These are phyloP conservation scores for Sciurus vulgaris DNA, from an alignment of 2,797 vertebrate species.

Conservation along the genomic window DNA sequence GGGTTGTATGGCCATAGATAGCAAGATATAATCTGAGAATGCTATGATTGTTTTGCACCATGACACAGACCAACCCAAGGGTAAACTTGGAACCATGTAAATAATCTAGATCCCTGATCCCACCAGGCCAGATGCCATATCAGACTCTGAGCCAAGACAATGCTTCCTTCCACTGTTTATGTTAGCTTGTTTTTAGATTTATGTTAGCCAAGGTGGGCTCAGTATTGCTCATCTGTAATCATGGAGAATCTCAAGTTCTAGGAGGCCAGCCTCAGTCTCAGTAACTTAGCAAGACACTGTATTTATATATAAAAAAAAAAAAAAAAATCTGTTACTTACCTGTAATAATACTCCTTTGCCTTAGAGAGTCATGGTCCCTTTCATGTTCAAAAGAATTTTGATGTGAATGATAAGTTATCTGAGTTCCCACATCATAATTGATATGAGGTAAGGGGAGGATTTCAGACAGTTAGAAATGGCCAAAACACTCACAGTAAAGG, in stretches of 20 bases:
- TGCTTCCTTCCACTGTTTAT: background rate
- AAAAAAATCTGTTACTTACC: background rate
- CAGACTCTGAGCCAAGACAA: background rate
- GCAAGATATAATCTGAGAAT: slow-evolving; percentile 15
- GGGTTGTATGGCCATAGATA: no score
- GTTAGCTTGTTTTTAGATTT: slow-evolving; percentile 1
- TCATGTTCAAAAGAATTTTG: background rate
- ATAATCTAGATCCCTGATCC: background rate
- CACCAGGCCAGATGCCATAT: background rate
- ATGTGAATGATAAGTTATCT: background rate
- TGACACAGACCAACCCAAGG: background rate
- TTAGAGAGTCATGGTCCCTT: background rate
- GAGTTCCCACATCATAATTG: background rate
- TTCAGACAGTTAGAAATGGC: background rate
- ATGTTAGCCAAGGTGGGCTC: background rate
- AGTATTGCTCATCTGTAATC: no score
- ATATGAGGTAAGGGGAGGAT: background rate
- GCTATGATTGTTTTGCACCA: background rate
- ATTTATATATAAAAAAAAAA: no score
- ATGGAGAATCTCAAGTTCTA: no score
- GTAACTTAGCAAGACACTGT: no score
- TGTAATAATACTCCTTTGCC: background rate
- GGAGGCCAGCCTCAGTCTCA: no score
- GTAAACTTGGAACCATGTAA: background rate
- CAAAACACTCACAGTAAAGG: slow-evolving; percentile 2